phyloP scores from a whole-genome alignment of 2,113 vertebrate genomes.

The Madoqua kirkii region DNA sequence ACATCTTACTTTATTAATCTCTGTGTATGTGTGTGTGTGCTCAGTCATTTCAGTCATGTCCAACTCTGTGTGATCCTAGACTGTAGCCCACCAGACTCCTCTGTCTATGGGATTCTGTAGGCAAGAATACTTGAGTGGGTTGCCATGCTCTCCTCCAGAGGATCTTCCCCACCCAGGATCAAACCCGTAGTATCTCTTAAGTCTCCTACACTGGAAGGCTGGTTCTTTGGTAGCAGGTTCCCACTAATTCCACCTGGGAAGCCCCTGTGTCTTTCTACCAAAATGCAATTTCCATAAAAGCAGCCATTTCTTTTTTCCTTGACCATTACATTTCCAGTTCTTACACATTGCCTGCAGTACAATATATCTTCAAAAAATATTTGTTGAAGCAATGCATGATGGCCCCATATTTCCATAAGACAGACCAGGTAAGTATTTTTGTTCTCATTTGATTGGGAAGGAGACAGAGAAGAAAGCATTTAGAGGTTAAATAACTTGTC shows the following conservation, averaged over 20 bases:
- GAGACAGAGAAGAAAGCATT: not conserved
- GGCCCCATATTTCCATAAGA: not conserved
- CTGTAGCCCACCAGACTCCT: not conserved
- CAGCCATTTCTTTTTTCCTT: not conserved
- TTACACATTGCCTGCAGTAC: not conserved
- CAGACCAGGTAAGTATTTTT: not conserved
- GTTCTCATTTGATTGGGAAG: not conserved
- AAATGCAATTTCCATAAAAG: not conserved
- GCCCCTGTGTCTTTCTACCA: not conserved
- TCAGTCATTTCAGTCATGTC: not conserved
- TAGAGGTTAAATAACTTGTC: not conserved
- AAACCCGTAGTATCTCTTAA: not conserved
- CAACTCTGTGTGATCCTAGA: not conserved
- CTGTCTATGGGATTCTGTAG: not conserved
- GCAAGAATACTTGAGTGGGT: not conserved
- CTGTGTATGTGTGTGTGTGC: not conserved
- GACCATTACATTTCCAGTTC: not conserved
- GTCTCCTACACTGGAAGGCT: not conserved
- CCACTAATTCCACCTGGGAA: not conserved
- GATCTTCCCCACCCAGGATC: not conserved
- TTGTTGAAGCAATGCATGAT: not conserved
- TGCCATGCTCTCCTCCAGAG: not conserved
- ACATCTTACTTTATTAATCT: not conserved
- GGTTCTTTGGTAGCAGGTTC: not conserved
- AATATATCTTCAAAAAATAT: not conserved